Base-by-base conservation (phyloP, 2,797 vertebrate species). In the Labeo calbasu region DNA sequence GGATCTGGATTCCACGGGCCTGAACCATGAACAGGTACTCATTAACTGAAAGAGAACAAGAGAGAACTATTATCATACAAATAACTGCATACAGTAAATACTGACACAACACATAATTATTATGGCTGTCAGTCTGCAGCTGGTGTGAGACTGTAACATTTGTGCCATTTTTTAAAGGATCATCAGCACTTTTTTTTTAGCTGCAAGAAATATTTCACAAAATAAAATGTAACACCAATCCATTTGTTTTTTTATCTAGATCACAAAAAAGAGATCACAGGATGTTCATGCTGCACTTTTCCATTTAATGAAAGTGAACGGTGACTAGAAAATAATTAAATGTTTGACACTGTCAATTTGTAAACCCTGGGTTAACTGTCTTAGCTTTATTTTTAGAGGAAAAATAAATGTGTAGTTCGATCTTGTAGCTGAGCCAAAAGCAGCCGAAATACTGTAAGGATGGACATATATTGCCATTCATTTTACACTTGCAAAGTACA, bases 21-120 rank as follows among this genome's bases (percentile, higher is more conserved):
- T 99, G 97, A 94, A 98, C 96, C 98, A 97, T 98, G 95, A 99
- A 99, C 94, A 99, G 93, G 95, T 99, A 99, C 92, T 98, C 98
- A 91, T 99, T 99, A 92, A 98, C 98, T 99, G 94, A 63, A 55
- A 40, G 32, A n/a, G 7, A 46, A 28, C 46, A 28, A 21, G 43
- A 19, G 8, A 53, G 11, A 2, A 36, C 2, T 17, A 23, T 63
- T 78, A 68, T n/a, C n/a, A 28, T 6, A 28, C 21, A 23, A 51
- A 65, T n/a, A 79, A 32, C 23, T 46, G 11, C 11, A 78, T 46
- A 51, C 32, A 4, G 32, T 36, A 36, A 14, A 50, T 19, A 36
- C 43, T 65, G 59, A 51, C 43, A 65, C 59, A 32, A 21, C 57
- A n/a, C 43, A 28, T 25, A 13, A 21, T 50, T 13, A 77, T 55